Conservation (phyloP, 1,140 invertebrate species). For the Lutraria rhynchaena region DNA sequence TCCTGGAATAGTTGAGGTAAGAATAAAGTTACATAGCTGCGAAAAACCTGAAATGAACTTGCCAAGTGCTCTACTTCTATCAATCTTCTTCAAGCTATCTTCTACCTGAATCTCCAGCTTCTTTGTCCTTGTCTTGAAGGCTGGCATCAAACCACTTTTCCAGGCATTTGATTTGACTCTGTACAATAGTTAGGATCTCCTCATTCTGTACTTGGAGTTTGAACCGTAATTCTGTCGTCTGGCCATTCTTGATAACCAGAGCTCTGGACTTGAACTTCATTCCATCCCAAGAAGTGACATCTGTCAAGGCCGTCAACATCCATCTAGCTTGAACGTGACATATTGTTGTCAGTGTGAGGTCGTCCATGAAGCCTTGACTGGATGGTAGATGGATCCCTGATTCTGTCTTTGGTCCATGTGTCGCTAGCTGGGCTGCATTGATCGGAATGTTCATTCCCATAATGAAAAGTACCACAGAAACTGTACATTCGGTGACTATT, state of each 20-base stretch:
- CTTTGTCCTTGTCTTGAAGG: slow-evolving; percentile 19
- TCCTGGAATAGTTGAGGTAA: too few relatives aligned
- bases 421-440: slow-evolving; percentile 16
- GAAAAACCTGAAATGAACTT: slow-evolving; percentile 53
- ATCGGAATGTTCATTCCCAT: slow-evolving; percentile 49
- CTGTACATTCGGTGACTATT: slow-evolving; percentile 52
- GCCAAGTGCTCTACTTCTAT: slow-evolving; percentile 20
- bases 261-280: background rate
- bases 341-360: slow-evolving; percentile 28
- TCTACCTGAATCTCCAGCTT: slow-evolving; percentile 26
- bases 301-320: slow-evolving; percentile 46
- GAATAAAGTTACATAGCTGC: too few relatives aligned
- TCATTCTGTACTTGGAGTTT: slow-evolving; percentile 37
- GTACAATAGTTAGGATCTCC: slow-evolving; percentile 26
- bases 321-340: slow-evolving; percentile 38
- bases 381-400: slow-evolving; percentile 31
- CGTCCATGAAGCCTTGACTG: slow-evolving; percentile 43
- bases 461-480: slow-evolving; percentile 38
- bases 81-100: slow-evolving; percentile 44
- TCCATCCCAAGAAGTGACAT: slow-evolving; percentile 24
- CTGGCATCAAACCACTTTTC: slow-evolving; percentile 47
- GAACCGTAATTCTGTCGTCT: background rate
- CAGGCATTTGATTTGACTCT: slow-evolving; percentile 39
- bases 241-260: background rate
- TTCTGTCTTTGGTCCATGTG: slow-evolving; percentile 5